A percentile compares a stretch with the other conserved stretches of the same genome.
These are phyloP conservation scores for Corvus moneduloides DNA, from an alignment of 2,113 vertebrate species.

Conservation along the genomic window DNA sequence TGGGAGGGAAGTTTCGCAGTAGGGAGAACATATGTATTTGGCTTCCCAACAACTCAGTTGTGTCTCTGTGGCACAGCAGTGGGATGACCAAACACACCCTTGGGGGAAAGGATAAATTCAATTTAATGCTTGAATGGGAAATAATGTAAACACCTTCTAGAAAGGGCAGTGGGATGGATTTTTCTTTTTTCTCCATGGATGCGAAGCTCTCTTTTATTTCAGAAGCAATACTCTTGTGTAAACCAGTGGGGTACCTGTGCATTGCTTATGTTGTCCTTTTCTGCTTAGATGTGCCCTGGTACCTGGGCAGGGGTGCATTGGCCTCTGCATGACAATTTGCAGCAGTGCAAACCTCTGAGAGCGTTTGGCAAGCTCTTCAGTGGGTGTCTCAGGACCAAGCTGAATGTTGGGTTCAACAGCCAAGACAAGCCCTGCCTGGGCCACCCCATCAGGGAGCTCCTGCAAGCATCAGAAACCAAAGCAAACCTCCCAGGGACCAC, in stretches of 20 bases:
- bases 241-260: rapidly evolving
- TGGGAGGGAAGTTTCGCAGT: rapidly evolving
- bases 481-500: not conserved
- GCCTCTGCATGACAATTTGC: rapidly evolving
- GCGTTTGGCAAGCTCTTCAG: not conserved
- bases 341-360: not conserved
- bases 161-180: not conserved
- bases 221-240: not conserved
- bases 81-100: not conserved
- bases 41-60: not conserved
- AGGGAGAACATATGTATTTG: not conserved
- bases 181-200: not conserved
- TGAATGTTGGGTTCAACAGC: not conserved
- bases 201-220: not conserved
- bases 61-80: not conserved
- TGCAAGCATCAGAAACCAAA: rapidly evolving
- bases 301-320: not conserved
- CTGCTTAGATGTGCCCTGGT: not conserved
- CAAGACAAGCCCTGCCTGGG: not conserved
- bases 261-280: not conserved
- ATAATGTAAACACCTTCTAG: not conserved
- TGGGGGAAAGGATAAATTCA: constrained; percentile 4
- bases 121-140: not conserved
- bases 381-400: not conserved
- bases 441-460: rapidly evolving